Percentiles rank a stretch among this genome's conserved stretches.
Evolutionary conservation across 35 echinoderm and acorn worm species (phyloP).

Genomic region (Holothuria glaberrima): DNA sequence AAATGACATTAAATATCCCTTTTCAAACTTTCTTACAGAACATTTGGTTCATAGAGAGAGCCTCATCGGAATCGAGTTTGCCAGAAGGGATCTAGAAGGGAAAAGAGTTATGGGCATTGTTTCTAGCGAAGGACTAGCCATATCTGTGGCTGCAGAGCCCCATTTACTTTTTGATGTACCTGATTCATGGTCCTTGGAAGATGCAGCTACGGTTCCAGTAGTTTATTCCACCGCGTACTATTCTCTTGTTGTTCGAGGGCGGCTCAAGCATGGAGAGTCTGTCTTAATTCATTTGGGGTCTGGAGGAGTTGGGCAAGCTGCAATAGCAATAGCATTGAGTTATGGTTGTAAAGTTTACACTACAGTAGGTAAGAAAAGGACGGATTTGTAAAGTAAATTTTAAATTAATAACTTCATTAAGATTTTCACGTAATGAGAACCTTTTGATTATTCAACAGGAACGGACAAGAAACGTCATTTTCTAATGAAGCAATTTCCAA

Average conservation of each 20-base stretch:
- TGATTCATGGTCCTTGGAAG: constrained; percentile 74
- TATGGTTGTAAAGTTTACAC: constrained; percentile 81
- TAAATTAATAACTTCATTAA: too few relatives aligned
- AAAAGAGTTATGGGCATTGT: constrained; percentile 85
- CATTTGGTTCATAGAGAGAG: too few relatives aligned
- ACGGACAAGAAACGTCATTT: constrained; percentile 66
- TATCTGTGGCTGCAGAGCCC: constrained; percentile 55
- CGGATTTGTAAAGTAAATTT: too few relatives aligned
- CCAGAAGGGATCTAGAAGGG: constrained; percentile 66
- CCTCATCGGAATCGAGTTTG: constrained; percentile 91
- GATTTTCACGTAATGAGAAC: too few relatives aligned
- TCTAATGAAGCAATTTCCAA: constrained; percentile 61
- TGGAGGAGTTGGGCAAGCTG: constrained; percentile 89
- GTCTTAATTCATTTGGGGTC: constrained; percentile 87
- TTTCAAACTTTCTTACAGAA: too few relatives aligned
- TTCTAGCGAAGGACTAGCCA: constrained; percentile 78
- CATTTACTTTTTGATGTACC: constrained; percentile 81
- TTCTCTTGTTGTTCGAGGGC: constrained; percentile 79
- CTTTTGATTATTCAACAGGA: constrained; percentile 19
- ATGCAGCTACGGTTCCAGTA: constrained; percentile 85
- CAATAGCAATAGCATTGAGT: constrained; percentile 79
- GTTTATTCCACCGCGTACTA: constrained; percentile 92
- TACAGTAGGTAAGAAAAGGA: constrained; percentile 73
- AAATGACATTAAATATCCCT: too few relatives aligned
- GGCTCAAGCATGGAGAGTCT: constrained; percentile 80